Percentiles rank a stretch among this genome's conserved stretches.
These are phyloP conservation scores for Plutomurus gul DNA, from an alignment of 1,140 invertebrate genomes.

Conservation along the genomic window DNA sequence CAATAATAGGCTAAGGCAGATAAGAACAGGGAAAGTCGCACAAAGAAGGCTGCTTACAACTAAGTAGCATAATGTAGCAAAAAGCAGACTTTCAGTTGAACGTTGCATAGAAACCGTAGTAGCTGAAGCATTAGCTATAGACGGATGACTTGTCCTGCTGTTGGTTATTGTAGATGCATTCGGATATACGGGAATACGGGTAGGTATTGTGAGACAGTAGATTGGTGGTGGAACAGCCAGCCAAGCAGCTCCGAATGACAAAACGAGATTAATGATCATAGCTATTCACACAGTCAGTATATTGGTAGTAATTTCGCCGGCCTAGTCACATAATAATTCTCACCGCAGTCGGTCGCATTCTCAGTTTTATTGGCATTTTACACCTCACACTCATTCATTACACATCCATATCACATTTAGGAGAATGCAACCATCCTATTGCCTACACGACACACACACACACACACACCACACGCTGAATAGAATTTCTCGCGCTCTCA, in stretches of 20 bases:
- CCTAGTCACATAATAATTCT: conserved; percentile 22
- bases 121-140: too few relatives aligned
- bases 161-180: too few relatives aligned
- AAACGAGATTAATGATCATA: conserved; percentile 1
- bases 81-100: too few relatives aligned
- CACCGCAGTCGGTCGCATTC: conserved; percentile 18
- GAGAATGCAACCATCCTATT: background rate
- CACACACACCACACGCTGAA: too few relatives aligned
- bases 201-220: background rate
- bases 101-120: too few relatives aligned
- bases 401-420: background rate
- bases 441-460: background rate
- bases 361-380: conserved; percentile 29
- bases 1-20: too few relatives aligned
- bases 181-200: too few relatives aligned
- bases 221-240: background rate
- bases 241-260: background rate
- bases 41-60: too few relatives aligned
- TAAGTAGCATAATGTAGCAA: too few relatives aligned
- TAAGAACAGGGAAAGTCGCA: too few relatives aligned
- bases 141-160: too few relatives aligned
- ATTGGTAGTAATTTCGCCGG: background rate
- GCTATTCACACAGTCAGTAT: background rate
- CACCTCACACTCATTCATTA: conserved; percentile 29
- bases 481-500: too few relatives aligned